Evolutionary conservation across 2,797 vertebrate species (phyloP), one percentile per base, ranked within the genome.

Genomic region (Phoxinus dragarum): DNA sequence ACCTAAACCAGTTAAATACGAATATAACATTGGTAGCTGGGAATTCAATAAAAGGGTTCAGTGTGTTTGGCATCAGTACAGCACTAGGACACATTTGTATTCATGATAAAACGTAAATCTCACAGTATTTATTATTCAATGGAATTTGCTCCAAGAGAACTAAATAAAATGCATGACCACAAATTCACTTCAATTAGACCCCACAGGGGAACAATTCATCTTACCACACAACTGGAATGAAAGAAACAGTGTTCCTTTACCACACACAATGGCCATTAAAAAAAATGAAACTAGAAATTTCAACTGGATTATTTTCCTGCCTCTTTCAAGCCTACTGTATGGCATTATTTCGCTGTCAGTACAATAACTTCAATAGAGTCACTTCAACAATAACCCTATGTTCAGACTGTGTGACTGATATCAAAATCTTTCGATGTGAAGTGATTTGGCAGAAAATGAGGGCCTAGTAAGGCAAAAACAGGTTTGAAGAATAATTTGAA

Each of bases 331-430:
- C 14, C 23, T 52, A 61, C 38, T 83, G 71, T 64, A 19, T 5
- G 21, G 40, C 59, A 54, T 76, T 52, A 76, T 67, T 83, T 40
- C 6, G 6, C 59, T 52, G 59, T 38, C 73, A 54, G 61, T 67
- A 83, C 71, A 66, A 66, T 76, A 84, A 76, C 61, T 84, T 84
- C 72, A 76, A 84, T 52, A 42, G 36, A 42, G 40, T 42, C 27
- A 76, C 42, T 34, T 67, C 44, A 68, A 76, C 61, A 76, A 84
- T 68, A 68, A 84, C 61, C 59, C 31, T n/a, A 67, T 47, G 34
- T 67, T 52, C 56, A 75, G 59, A 84, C 59, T 76, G 68, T 47
- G 56, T 64, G 54, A 34, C 54, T 16, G 80, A 81, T 71, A 54
- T 27, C 14, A 69, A 68, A 68, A 68, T 44, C 44, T 81, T 59